Evolutionary conservation across 1,140 invertebrate species (phyloP).

Genomic region (Oryzaephilus surinamensis): DNA sequence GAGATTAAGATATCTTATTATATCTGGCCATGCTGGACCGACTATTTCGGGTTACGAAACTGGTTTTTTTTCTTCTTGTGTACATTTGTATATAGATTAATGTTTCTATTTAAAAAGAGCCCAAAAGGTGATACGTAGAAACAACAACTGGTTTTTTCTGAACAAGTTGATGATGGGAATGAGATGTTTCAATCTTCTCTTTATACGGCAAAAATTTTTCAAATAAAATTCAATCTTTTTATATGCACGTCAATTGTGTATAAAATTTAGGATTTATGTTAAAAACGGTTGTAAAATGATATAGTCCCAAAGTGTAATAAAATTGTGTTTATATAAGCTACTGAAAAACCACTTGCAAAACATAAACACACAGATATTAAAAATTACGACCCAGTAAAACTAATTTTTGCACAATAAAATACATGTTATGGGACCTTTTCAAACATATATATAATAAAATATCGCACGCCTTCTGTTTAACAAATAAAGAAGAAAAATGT

Average conservation of each 20-base stretch:
- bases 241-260: too few species aligned
- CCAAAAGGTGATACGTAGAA: too few species aligned
- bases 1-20: too few species aligned
- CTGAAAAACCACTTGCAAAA: constrained; percentile 17
- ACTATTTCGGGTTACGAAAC: too few species aligned
- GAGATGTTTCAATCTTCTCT: too few species aligned
- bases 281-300: constrained; percentile 16
- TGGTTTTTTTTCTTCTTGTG: too few species aligned
- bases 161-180: too few species aligned
- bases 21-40: too few species aligned
- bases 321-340: constrained; percentile 17
- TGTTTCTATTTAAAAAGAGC: too few species aligned
- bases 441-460: constrained; percentile 13
- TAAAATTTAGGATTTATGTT: too few species aligned
- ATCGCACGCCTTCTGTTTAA: constrained; percentile 18
- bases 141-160: too few species aligned
- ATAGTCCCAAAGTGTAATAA: constrained; percentile 16
- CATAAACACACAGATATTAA: constrained; percentile 21
- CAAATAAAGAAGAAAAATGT: constrained; percentile 12
- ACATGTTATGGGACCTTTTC: constrained; percentile 11
- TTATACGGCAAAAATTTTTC: not conserved
- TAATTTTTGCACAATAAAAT: constrained; percentile 28
- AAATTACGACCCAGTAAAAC: constrained; percentile 26
- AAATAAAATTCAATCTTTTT: not conserved
- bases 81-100: too few species aligned